Evolutionary conservation across 1,140 invertebrate species (phyloP), one percentile per base, ranked within the genome.

Genomic region (Apis cerana): DNA sequence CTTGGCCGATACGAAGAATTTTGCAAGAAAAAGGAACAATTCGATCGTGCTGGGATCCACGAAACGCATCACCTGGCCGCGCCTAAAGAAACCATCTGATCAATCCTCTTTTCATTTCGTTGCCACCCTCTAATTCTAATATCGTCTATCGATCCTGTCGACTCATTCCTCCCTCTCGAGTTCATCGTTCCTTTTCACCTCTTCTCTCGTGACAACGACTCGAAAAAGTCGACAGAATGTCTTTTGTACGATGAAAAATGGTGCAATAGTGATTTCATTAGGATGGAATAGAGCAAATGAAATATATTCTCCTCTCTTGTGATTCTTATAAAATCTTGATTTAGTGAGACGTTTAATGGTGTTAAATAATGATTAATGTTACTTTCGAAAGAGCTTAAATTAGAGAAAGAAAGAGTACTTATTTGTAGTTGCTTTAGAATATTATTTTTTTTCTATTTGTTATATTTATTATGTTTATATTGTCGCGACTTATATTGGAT

Each of bases 61-160:
- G 67, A 61, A 82, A 82, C 72, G 64, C 52, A 64, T 82, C 69
- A 83, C 59, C 23, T 23, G 43, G 80, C 86, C 87, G 64, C 87
- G 50, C 86, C 87, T 48, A 56, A 27, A 65, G 54, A 19, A 74
- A 68, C 74, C 43, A 15, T 65, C 71, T 23, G 33, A 19, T n/a
- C 59, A 50, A 67, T 23, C 65, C 62, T 2, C 61, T 69, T 62
- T 48, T 54, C 27, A 17, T 74, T 79, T 67, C 64, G 15, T 70
- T 52, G 21, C 1, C 23, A 7, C 27, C 43, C 15, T 83, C 56
- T 80, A 78, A 84, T 81, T 74, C 78, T 85, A 82, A 88, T 88
- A 33, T 27, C 78, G 75, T 58, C 84, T 75, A 75, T 85, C 78
- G 61, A 87, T 75, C 33, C 69, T 33, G 62, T 52, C 50, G 69